Percentiles rank a stretch among this genome's conserved stretches.
These are phyloP conservation scores for Platerodrilus igneus DNA, from an alignment of 2,888 invertebrate species.

Conservation along the genomic window DNA sequence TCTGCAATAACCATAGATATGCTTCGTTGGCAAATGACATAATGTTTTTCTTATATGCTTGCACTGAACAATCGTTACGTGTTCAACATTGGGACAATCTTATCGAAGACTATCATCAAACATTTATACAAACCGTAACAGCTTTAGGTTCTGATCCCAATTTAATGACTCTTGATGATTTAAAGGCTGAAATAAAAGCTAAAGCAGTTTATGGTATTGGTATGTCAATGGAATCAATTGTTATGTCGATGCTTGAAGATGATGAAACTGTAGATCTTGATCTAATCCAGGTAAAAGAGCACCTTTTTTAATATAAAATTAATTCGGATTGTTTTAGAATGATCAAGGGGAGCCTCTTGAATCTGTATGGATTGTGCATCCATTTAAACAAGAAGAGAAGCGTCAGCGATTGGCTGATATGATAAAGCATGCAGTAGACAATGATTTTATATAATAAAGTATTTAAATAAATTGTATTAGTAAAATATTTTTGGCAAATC, in stretches of 20 bases:
- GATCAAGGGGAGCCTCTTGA: conserved; percentile 55
- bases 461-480: too few relatives aligned
- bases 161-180: conserved; percentile 52
- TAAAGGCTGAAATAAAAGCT: conserved; percentile 54
- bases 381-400: conserved; percentile 57
- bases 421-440: conserved; percentile 60
- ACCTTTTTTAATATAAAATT: conserved; percentile 2
- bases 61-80: conserved; percentile 57
- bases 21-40: conserved; percentile 16
- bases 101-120: conserved; percentile 57
- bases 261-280: conserved; percentile 58
- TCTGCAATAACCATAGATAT: too few relatives aligned
- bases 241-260: conserved; percentile 54
- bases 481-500: too few relatives aligned
- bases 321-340: conserved; percentile 45
- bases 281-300: conserved; percentile 46
- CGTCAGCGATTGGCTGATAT: conserved; percentile 59
- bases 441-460: conserved; percentile 7
- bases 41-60: conserved; percentile 54
- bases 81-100: conserved; percentile 56
- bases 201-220: conserved; percentile 55
- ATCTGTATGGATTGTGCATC: conserved; percentile 60
- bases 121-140: conserved; percentile 52
- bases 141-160: conserved; percentile 59
- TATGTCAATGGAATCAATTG: conserved; percentile 58